Evolutionary conservation across 2,797 vertebrate genomes (phyloP).

Genomic region (Spondyliosoma cantharus): DNA sequence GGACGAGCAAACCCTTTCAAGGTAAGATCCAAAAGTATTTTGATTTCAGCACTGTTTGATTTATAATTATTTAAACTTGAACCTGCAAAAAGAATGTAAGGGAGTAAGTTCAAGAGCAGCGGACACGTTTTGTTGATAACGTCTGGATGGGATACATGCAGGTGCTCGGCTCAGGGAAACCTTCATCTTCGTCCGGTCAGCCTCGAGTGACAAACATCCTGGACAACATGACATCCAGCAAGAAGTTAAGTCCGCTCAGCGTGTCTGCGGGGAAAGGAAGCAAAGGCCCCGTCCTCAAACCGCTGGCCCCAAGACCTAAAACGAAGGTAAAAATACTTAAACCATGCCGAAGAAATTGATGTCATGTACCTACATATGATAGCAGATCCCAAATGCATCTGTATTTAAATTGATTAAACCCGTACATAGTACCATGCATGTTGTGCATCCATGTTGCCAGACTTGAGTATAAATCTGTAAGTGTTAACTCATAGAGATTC

Average conservation of each 20-base stretch:
- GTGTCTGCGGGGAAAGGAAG: constrained; percentile 76
- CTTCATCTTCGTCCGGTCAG: constrained; percentile 70
- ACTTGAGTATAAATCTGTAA: not conserved
- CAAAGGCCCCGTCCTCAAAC: constrained; percentile 89
- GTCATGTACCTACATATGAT: not conserved
- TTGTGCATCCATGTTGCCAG: not conserved
- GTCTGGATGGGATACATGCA: constrained; percentile 54
- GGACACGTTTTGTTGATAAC: not conserved
- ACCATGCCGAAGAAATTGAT: not conserved
- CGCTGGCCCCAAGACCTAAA: constrained; percentile 89
- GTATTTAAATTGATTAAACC: not conserved
- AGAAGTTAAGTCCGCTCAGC: constrained; percentile 76
- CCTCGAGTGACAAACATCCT: constrained; percentile 86
- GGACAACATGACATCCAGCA: constrained; percentile 89
- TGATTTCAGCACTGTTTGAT: accelerated
- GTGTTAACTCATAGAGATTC: not conserved
- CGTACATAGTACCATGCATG: not conserved
- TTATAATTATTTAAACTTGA: not conserved
- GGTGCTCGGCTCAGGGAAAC: constrained; percentile 85
- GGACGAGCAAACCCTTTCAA: constrained; percentile 95
- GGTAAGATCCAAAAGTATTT: constrained; percentile 78
- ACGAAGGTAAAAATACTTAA: constrained; percentile 80
- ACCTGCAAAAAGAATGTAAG: not conserved
- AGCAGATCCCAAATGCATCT: not conserved
- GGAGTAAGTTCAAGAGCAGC: not conserved